These are phyloP conservation scores for Auanema freiburgensis DNA, from an alignment of 2,888 invertebrate species.

Conservation along the genomic window DNA sequence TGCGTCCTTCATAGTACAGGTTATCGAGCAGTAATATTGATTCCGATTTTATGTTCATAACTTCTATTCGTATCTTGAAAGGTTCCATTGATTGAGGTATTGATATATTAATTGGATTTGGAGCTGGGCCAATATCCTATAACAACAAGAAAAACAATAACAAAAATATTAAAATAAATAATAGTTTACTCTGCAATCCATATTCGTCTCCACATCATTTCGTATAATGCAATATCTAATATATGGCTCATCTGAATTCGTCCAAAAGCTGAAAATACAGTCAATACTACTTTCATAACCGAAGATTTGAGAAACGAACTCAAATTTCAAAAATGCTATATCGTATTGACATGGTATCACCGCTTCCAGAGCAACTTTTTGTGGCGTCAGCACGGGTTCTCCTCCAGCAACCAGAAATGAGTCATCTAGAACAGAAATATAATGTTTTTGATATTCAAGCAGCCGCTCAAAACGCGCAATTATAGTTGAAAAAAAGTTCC, in stretches of 20 bases:
- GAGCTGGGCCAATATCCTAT: constrained; percentile 16
- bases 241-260: constrained; percentile 44
- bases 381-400: constrained; percentile 29
- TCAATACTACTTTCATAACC: neutral
- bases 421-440: constrained; percentile 29
- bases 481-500: too few relatives aligned
- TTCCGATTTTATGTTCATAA: constrained; percentile 38
- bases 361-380: constrained; percentile 51
- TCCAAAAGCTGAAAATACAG: constrained; percentile 51
- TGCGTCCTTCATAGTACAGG: constrained; percentile 52
- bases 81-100: constrained; percentile 46
- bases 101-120: constrained; percentile 33
- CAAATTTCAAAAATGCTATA: constrained; percentile 51
- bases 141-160: neutral
- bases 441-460: too few relatives aligned
- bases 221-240: constrained; percentile 44
- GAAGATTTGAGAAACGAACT: constrained; percentile 30
- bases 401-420: constrained; percentile 53
- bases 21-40: constrained; percentile 53
- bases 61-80: constrained; percentile 47
- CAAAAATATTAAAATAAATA: neutral
- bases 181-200: constrained; percentile 38
- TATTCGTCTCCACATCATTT: constrained; percentile 6
- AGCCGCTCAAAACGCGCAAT: too few relatives aligned
- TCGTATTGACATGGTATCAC: constrained; percentile 55